Base-by-base conservation (phyloP, 2,888 invertebrate genomes). In the Apomyelois bistriatella region DNA sequence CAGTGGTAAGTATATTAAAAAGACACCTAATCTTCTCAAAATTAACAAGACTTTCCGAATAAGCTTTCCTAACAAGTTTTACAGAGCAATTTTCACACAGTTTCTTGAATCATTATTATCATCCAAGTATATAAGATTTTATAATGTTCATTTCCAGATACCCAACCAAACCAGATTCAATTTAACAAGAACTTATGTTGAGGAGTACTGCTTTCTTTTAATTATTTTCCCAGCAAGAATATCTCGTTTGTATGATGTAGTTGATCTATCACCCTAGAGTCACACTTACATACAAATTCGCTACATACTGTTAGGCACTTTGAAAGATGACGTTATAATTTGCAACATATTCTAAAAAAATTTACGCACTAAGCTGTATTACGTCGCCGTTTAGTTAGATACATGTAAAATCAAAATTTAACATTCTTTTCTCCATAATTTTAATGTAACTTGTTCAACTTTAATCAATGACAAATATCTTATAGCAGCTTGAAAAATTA, bases 131-230 rank as follows among this genome's bases (percentile, higher is more conserved):
- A 32, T 32, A 13, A 32, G 10, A 32, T 46, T 8, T 46, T 30
- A 32, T 1, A 42, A 42, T 30, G 30, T 13, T 28, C 12, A 43
- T 43, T 43, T 43, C 13, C 8, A 30, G 13, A 30, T 41, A 43
- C 43, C 15, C 2, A 12, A 30, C 32, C 32, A 1, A 32, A 46
- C 15, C 16, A 32, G 46, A 46, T 9, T 15, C 16, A 35, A 46
- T 46, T 46, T 32, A 16, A 8, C 32, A 16, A 46, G 46, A 32
- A 16, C 13, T 13, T 9, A 38, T 1, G 3, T 38, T 38, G 30
- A 16, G 15, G 32, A 46, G 46, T 32, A 13, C 43, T 15, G 46
- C 32, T 46, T 46, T 46, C 46, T 46, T 46, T 32, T 35, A 46
- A 46, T 46, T 32, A 46, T 46, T 16, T 46, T 46, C 32, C 16